Percentiles rank a stretch among this genome's conserved stretches.
These are phyloP conservation scores for Nemopilema nomurai DNA, from an alignment of 30 jellyfish, hydroid and myxozoan genomes.

Conservation along the genomic window DNA sequence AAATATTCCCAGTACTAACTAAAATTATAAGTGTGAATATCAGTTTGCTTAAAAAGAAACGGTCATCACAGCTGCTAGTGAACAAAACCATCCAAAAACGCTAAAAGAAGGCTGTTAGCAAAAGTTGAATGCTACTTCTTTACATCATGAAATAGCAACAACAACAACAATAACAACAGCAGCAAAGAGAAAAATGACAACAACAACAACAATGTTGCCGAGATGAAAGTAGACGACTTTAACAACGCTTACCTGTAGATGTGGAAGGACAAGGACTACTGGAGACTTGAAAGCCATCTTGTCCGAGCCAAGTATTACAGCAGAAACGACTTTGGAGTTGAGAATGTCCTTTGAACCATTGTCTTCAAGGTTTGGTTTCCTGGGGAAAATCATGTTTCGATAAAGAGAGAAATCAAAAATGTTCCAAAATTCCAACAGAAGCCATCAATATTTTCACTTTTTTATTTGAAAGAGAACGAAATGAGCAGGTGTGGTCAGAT, in stretches of 20 bases:
- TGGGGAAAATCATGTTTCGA: neutral
- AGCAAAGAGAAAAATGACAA: neutral
- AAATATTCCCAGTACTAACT: too few relatives aligned
- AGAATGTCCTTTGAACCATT: conserved; percentile 26
- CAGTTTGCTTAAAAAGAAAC: too few relatives aligned
- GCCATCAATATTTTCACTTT: neutral
- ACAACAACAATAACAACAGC: neutral
- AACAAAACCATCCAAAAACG: too few relatives aligned
- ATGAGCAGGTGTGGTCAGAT: neutral
- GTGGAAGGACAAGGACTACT: conserved; percentile 60
- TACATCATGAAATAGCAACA: too few relatives aligned
- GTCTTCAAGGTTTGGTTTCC: neutral
- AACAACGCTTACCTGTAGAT: conserved; percentile 31
- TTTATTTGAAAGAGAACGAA: neutral
- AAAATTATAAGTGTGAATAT: too few relatives aligned
- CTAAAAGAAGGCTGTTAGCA: too few relatives aligned
- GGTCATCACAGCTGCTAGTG: too few relatives aligned
- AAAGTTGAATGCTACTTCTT: too few relatives aligned
- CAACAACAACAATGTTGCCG: neutral
- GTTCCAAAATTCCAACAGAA: too few relatives aligned
- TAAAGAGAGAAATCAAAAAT: too few relatives aligned
- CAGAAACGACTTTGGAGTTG: conserved; percentile 66
- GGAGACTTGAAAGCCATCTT: conserved; percentile 43
- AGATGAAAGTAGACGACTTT: neutral
- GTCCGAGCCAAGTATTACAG: conserved; percentile 53